Evolutionary conservation across 2,113 vertebrate species (phyloP), one percentile per base, ranked within the genome.

Genomic region (Aspidoscelis tigris): DNA sequence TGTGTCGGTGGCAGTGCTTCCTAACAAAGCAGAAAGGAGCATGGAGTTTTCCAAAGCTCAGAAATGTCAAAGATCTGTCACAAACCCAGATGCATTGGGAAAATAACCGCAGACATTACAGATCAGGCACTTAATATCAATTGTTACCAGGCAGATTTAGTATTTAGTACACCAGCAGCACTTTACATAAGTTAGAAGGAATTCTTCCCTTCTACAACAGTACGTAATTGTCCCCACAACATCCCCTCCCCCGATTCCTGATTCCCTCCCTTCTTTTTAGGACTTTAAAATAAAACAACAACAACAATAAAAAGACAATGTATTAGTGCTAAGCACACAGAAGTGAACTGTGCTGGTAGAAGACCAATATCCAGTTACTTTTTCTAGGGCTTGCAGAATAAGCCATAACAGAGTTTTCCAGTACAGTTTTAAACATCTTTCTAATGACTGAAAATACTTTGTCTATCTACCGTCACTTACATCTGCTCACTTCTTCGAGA

Each of bases 61-160:
- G 14, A 44, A 66, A 39, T 20, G 47, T 6, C 61, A 55, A 33
- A 14, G 58, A 26, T 66, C 73, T 82, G 66, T 79, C 39, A n/a
- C 44, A 58, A 68, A 44, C 80, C 39, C 70, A 78, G 89, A 88
- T 22, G 11, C 85, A 88, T 55, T 85, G 86, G 72, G 3, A 39
- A 70, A 50, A 85, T 58, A 84, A 81, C 90, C 83, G 85, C 82
- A 88, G 80, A 86, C 80, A 84, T 85, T 78, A 22, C 26, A 41
- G 86, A 88, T 90, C 90, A 94, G 94, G 92, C 92, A 93, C 92
- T 93, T 93, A 87, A 92, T 83, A 77, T 90, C 82, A 80, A 90
- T 87, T 50, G 75, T 80, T 85, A 74, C 81, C 83, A 86, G 82
- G 81, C 72, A 86, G 84, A 78, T 79, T 72, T 80, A 88, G 85